Evolutionary conservation across 1,140 invertebrate genomes (phyloP), one percentile per base, ranked within the genome.

Genomic region (Drosophila quadrilineata): DNA sequence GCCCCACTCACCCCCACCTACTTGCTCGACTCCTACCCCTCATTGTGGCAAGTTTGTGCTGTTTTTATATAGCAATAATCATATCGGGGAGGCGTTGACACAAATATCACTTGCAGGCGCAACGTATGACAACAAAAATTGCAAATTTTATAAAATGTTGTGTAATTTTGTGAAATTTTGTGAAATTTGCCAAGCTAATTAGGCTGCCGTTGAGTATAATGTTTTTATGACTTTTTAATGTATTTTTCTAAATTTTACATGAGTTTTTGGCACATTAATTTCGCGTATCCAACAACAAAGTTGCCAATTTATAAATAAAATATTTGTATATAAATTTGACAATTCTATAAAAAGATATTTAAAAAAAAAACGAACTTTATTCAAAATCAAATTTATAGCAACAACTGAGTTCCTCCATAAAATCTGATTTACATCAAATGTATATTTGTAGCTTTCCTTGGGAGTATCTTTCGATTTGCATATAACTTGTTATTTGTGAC

Each of bases 191-290:
- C 46, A 56, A 62, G 50, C 71, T 85, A 76, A 85, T 85, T 85
- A 75, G 53, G 66, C 71, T 68, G 62, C 66, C 62, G 65, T 64
- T 66, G 79, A 74, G 62, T 58, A 75, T 85, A 84, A 84, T 84
- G 65, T 40, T 71, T 84, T 84, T 84, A 84, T 63, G 74, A 67
- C 79, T 71, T 45, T 85, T 85, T 84, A 84, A 84, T 85, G 79
- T 56, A 67, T 36, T 35, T 65, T 49, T 62, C 48, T 70, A 73
- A 66, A 66, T 76, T 73, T 48, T 60, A 69, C 77, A 76, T 60
- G 64, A 12, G 50, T 72, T 69, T n/a, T 65, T 58, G 46, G 49
- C 48, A 64, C 41, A 72, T 68, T 63, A 16, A 46, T 57, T 71
- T 49, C 19, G 16, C 6, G 17, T 12, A 46, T 6, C 21, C 22